Evolutionary conservation across 2,888 invertebrate genomes (phyloP).

Genomic region (Drosophila histrio): DNA sequence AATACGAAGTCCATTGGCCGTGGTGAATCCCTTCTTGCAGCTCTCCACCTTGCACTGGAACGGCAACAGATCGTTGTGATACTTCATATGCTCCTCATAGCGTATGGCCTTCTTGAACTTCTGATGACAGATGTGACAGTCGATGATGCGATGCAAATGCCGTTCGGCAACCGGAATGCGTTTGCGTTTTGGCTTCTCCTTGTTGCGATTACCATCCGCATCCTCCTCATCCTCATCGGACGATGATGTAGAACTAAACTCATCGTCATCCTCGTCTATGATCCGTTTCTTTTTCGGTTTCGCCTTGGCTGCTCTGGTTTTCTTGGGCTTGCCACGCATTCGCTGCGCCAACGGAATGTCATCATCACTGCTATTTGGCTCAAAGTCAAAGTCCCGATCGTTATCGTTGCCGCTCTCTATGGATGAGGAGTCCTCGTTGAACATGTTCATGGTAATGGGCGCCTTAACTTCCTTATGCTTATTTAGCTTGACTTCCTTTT

Average conservation of each 20-base stretch:
- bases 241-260: conserved; percentile 35
- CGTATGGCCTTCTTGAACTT: conserved; percentile 79
- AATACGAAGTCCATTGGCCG: conserved; percentile 77
- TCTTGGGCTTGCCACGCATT: conserved; percentile 46
- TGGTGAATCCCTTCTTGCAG: conserved; percentile 81
- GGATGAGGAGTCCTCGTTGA: conserved; percentile 62
- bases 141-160: conserved; percentile 78
- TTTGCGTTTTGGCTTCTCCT: conserved; percentile 67
- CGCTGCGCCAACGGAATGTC: conserved; percentile 78
- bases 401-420: conserved; percentile 75
- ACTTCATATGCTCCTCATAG: conserved; percentile 82
- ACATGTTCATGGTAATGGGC: conserved; percentile 30
- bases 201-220: conserved; percentile 45
- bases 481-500: conserved; percentile 47
- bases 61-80: conserved; percentile 81
- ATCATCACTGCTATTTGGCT: conserved; percentile 74
- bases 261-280: conserved; percentile 39
- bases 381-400: conserved; percentile 73
- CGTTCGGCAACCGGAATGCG: conserved; percentile 70
- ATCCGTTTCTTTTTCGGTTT: conserved; percentile 42
- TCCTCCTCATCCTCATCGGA: conserved; percentile 54
- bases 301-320: conserved; percentile 30
- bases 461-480: conserved; percentile 22
- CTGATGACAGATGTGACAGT: conserved; percentile 82
- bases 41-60: conserved; percentile 80